Evolutionary conservation across 1,140 invertebrate genomes (phyloP).

Genomic region (Bombus balteatus): DNA sequence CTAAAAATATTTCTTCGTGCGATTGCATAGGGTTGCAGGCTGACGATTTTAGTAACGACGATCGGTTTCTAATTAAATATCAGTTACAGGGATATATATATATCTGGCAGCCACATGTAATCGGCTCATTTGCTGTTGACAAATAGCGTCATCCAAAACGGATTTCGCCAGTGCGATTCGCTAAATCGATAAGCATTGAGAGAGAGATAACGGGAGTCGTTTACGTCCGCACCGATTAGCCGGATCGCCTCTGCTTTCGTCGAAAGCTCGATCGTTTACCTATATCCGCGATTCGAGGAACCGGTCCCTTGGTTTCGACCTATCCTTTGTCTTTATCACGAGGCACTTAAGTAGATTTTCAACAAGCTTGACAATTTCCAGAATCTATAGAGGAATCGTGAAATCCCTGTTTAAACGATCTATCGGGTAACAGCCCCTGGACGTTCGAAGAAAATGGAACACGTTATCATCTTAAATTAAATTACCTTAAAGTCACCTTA

Average conservation of each 20-base stretch:
- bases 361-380: background rate
- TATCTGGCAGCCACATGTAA: slow-evolving; percentile 46
- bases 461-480: background rate
- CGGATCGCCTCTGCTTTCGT: slow-evolving; percentile 46
- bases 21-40: background rate
- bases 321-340: background rate
- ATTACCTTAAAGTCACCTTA: background rate
- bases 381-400: background rate
- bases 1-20: background rate
- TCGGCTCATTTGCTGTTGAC: slow-evolving; percentile 67
- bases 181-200: slow-evolving; percentile 67
- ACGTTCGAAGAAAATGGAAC: background rate
- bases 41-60: slow-evolving; percentile 16
- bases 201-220: slow-evolving; percentile 68
- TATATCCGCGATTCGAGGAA: slow-evolving; percentile 42
- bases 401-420: no score
- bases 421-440: background rate
- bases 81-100: slow-evolving; percentile 24
- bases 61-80: slow-evolving; percentile 67
- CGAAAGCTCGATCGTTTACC: slow-evolving; percentile 53
- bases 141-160: slow-evolving; percentile 68
- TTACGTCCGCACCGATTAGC: slow-evolving; percentile 68
- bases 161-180: slow-evolving; percentile 66
- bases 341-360: slow-evolving; percentile 6
- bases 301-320: background rate